Evolutionary conservation across 2,888 invertebrate genomes (phyloP).

Genomic region (Tipula vernalis): DNA sequence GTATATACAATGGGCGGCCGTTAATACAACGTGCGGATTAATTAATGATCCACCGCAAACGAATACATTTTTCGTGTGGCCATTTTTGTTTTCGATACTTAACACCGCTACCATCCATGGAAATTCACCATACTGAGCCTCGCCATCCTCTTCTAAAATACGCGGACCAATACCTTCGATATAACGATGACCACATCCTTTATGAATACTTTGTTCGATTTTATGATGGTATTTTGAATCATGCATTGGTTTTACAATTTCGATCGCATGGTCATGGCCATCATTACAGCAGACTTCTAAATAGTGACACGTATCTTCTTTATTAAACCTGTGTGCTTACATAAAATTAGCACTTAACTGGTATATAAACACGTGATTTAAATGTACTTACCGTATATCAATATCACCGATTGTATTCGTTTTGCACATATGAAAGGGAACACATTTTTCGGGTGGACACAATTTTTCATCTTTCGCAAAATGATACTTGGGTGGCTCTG

Average conservation of each 20-base stretch:
- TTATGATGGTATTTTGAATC: slow-evolving; percentile 19
- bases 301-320: neutral
- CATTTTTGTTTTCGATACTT: neutral
- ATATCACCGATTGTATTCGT: neutral
- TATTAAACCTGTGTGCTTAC: neutral
- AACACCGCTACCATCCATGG: neutral
- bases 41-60: slow-evolving; percentile 32
- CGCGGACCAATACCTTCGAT: slow-evolving; percentile 58
- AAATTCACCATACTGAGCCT: slow-evolving; percentile 24
- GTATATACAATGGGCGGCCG: slow-evolving; percentile 65
- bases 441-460: neutral
- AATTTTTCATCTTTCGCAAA: neutral
- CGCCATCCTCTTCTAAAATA: slow-evolving; percentile 51
- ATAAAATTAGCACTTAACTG: neutral
- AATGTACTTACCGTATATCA: neutral
- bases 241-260: neutral
- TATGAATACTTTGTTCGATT: slow-evolving; percentile 17
- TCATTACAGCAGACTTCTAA: neutral
- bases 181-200: slow-evolving; percentile 57
- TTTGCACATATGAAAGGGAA: neutral
- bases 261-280: neutral
- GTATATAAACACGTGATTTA: neutral
- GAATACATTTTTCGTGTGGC: slow-evolving; percentile 33
- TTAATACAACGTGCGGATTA: slow-evolving; percentile 49
- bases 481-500: neutral